Conservation (phyloP, 2,888 invertebrate species). For the Nipponacmea schrenckii region DNA sequence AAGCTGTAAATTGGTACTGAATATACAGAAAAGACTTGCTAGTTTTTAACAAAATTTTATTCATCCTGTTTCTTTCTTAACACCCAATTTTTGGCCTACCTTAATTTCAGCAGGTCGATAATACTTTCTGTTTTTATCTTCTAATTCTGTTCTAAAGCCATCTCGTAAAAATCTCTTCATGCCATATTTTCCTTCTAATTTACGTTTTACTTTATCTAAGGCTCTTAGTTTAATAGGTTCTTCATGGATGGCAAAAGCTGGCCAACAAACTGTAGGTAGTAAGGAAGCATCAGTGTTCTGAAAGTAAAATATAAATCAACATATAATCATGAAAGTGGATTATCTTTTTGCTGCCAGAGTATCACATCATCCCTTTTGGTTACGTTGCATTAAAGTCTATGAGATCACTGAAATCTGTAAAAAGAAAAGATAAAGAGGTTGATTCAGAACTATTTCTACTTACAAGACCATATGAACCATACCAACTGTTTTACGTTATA, state of each 20-base stretch:
- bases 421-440: no score
- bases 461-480: no score
- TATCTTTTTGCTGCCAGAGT: neutral
- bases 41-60: no score
- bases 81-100: slow-evolving; percentile 66
- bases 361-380: no score
- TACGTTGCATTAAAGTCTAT: no score
- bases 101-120: slow-evolving; percentile 93
- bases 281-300: slow-evolving; percentile 84
- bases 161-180: slow-evolving; percentile 94
- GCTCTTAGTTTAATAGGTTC: slow-evolving; percentile 87
- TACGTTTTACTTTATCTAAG: slow-evolving; percentile 78
- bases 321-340: neutral
- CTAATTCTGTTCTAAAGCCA: slow-evolving; percentile 89
- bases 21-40: no score
- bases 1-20: no score
- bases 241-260: slow-evolving; percentile 98
- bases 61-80: no score
- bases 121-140: slow-evolving; percentile 82
- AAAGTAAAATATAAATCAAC: slow-evolving; percentile 1
- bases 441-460: no score
- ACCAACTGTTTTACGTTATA: no score
- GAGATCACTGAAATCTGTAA: no score
- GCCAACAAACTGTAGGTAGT: slow-evolving; percentile 93
- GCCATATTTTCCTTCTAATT: slow-evolving; percentile 88